Evolutionary conservation across 2,113 vertebrate species (phyloP).

Genomic region (Gallinago undulata): DNA sequence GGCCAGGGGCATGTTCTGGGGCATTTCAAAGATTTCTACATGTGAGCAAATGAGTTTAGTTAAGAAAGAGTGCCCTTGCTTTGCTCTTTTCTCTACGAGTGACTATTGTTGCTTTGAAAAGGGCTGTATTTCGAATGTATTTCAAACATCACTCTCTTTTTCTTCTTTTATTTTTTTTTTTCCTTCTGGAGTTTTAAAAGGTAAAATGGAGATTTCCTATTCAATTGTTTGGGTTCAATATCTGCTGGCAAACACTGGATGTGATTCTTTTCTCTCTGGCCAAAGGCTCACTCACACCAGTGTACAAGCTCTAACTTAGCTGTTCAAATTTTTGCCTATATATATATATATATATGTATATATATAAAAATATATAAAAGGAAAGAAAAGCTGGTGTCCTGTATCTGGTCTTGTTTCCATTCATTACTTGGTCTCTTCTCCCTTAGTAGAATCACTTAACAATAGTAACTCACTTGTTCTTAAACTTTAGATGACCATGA

Average conservation of each 20-base stretch:
- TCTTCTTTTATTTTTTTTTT: too few species aligned
- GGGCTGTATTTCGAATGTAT: neutral
- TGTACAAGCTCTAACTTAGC: neutral
- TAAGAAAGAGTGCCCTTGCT: neutral
- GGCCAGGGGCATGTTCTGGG: neutral
- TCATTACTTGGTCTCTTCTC: neutral
- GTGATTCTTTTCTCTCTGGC: neutral
- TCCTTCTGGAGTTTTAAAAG: neutral
- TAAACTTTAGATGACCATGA: conserved; percentile 31
- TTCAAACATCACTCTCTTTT: neutral
- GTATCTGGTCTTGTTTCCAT: neutral
- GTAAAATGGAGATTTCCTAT: neutral
- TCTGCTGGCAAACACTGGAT: neutral
- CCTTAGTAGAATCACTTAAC: neutral
- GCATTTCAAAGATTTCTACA: neutral
- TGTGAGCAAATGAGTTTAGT: neutral
- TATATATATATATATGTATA: neutral
- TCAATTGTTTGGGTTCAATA: neutral
- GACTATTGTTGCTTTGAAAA: neutral
- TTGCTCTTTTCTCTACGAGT: neutral
- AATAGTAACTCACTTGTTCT: neutral
- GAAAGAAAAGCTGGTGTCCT: neutral
- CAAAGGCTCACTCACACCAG: neutral
- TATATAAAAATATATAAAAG: neutral
- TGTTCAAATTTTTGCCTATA: neutral